Evolutionary conservation across 2,888 invertebrate species (phyloP).

Genomic region (Yponomeuta sedellus): DNA sequence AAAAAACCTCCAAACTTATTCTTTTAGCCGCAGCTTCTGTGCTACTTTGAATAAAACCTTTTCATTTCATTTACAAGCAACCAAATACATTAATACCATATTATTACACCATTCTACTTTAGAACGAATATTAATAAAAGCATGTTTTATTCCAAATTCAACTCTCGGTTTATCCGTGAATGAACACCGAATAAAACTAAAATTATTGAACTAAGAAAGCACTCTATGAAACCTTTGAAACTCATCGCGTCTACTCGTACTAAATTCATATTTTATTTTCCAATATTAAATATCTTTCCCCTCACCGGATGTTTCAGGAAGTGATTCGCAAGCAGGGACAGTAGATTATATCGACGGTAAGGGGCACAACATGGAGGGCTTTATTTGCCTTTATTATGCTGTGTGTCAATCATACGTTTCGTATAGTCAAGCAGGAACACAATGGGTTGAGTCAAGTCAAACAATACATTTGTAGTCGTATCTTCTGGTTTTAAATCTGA

Average conservation of each 20-base stretch:
- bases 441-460: background rate
- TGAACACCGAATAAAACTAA: too few species aligned
- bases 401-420: slow-evolving; percentile 44
- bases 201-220: background rate
- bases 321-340: slow-evolving; percentile 15
- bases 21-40: too few species aligned
- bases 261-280: background rate
- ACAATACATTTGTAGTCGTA: background rate
- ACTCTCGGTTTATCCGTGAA: background rate
- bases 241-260: background rate
- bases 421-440: background rate
- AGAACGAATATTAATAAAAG: background rate
- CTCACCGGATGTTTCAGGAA: slow-evolving; percentile 13
- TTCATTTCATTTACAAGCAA: too few species aligned
- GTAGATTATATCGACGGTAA: slow-evolving; percentile 18
- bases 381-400: slow-evolving; percentile 42
- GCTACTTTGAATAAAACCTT: too few species aligned
- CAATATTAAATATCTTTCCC: background rate
- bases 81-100: too few species aligned
- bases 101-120: too few species aligned
- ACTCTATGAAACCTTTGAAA: background rate
- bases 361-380: slow-evolving; percentile 18
- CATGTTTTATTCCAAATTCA: background rate
- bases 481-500: background rate
- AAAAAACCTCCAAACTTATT: too few species aligned